Percentiles rank a stretch among this genome's conserved stretches.
Evolutionary conservation across 1,140 invertebrate species (phyloP).

Genomic region (Subanguina moxae): DNA sequence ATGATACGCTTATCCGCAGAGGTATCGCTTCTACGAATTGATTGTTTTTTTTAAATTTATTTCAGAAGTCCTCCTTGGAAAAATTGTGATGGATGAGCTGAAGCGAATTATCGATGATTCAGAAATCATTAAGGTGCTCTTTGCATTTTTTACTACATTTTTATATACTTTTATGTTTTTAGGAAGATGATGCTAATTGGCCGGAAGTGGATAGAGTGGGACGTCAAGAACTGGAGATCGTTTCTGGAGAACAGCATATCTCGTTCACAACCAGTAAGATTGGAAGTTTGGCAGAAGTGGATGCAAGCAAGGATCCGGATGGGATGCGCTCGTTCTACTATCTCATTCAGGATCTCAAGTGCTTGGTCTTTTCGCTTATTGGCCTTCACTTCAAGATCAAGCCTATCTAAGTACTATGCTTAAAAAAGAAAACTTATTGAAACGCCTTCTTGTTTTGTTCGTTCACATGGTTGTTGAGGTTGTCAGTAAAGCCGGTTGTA

Average conservation of each 20-base stretch:
- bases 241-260: slow-evolving; percentile 98
- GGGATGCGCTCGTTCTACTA: slow-evolving; percentile 96
- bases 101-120: slow-evolving; percentile 95
- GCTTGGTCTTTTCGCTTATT: slow-evolving; percentile 96
- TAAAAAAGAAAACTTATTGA: no score
- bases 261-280: slow-evolving; percentile 97
- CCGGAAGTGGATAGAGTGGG: slow-evolving; percentile 92
- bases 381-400: slow-evolving; percentile 99
- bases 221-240: slow-evolving; percentile 93
- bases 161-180: neutral
- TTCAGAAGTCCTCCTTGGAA: slow-evolving; percentile 84
- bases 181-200: slow-evolving; percentile 96
- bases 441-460: no score
- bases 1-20: slow-evolving; percentile 99
- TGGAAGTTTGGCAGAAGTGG: slow-evolving; percentile 94
- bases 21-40: neutral
- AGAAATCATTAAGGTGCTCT: slow-evolving; percentile 79
- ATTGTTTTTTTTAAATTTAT: no score
- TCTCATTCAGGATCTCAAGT: slow-evolving; percentile 96
- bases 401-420: slow-evolving; percentile 84
- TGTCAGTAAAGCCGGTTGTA: no score
- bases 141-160: no score
- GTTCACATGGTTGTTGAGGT: no score
- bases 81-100: slow-evolving; percentile 95
- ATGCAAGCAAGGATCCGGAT: slow-evolving; percentile 90